Evolutionary conservation across 2,797 vertebrate species (phyloP).

Genomic region (Xenops minutus): DNA sequence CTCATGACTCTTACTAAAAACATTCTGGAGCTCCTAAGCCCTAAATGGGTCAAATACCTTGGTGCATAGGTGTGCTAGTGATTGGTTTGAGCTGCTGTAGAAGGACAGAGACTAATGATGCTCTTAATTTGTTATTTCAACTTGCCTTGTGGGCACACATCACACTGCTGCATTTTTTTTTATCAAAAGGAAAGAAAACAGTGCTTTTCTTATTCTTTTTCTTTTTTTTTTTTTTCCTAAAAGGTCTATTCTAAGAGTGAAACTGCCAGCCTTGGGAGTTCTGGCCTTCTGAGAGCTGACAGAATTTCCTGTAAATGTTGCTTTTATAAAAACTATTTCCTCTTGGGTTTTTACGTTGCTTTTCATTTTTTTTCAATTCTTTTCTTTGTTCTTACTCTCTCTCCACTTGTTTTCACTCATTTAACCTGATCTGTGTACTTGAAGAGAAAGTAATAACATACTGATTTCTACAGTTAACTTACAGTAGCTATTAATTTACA

Average conservation of each 20-base stretch:
- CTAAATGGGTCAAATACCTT: not conserved
- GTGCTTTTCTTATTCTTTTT: not conserved
- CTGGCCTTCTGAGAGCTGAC: not conserved
- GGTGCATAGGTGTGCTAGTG: not conserved
- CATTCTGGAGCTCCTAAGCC: not conserved
- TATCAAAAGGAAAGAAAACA: not conserved
- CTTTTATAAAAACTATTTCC: not conserved
- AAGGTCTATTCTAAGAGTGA: not conserved
- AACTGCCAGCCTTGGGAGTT: not conserved
- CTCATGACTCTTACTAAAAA: accelerated
- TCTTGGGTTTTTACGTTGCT: not conserved
- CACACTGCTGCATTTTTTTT: not conserved
- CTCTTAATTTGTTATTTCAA: not conserved
- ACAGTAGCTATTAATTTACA: not conserved
- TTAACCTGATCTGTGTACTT: not conserved
- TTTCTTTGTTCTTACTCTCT: not conserved
- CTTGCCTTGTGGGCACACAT: not conserved
- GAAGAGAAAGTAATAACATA: not conserved
- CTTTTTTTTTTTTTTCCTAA: accelerated
- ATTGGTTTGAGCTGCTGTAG: not conserved
- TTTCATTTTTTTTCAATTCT: not conserved
- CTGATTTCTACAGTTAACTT: accelerated
- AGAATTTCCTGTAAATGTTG: conserved; percentile 7
- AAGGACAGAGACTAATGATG: not conserved
- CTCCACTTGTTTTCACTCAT: not conserved